Evolutionary conservation across 2,797 vertebrate genomes (phyloP).

Genomic region (Hoplostethus mediterraneus): DNA sequence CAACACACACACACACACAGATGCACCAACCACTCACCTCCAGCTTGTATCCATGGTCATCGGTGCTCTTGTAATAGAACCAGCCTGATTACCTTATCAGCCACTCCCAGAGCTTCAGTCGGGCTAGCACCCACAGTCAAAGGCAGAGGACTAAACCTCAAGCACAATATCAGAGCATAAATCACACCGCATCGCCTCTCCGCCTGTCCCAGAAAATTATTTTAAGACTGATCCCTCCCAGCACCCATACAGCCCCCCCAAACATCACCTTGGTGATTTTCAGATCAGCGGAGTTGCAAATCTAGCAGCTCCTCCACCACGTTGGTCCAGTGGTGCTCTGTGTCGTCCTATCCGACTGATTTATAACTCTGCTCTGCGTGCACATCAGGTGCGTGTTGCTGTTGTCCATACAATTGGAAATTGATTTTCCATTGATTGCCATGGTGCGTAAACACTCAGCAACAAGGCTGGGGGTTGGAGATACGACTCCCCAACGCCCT

Average conservation of each 20-base stretch:
- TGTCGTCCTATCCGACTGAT: conserved; percentile 23
- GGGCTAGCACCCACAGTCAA: conserved; percentile 53
- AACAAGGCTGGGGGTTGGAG: background rate
- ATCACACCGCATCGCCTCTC: conserved; percentile 57
- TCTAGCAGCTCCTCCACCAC: conserved; percentile 23
- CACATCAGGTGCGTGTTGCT: conserved; percentile 19
- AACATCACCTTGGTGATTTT: conserved; percentile 54
- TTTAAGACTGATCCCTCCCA: conserved; percentile 53
- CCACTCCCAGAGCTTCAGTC: conserved; percentile 57
- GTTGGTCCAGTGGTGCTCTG: background rate
- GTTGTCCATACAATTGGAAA: conserved; percentile 38
- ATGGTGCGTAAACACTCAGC: conserved; percentile 10
- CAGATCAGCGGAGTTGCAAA: conserved; percentile 45
- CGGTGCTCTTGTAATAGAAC: conserved; percentile 24
- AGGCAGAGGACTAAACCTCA: conserved; percentile 39
- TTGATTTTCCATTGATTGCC: conserved; percentile 53
- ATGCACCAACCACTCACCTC: conserved; percentile 23
- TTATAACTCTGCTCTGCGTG: conserved; percentile 34
- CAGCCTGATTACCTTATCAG: conserved; percentile 68
- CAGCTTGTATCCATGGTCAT: conserved; percentile 36
- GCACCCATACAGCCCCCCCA: conserved; percentile 17
- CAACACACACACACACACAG: conserved; percentile 9
- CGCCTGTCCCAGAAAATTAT: conserved; percentile 58
- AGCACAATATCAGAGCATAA: conserved; percentile 56
- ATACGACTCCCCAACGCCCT: background rate